Conservation (phyloP, 1,140 invertebrate genomes). For the Atopsyche davidsoni region DNA sequence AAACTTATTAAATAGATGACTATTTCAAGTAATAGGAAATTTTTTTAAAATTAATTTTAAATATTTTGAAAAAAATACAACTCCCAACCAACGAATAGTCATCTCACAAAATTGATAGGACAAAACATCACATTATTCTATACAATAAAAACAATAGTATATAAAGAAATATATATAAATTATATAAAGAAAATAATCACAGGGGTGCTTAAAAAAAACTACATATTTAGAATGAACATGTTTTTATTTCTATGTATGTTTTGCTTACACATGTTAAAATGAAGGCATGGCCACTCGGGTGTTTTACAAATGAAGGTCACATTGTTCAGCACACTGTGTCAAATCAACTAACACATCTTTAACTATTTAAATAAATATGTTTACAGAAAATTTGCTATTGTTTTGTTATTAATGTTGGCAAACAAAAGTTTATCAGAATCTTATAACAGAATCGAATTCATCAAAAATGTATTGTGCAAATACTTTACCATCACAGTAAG, state of each 20-base stretch:
- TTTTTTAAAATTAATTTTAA: too few relatives aligned
- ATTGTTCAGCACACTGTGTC: slow-evolving; percentile 15
- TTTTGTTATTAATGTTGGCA: neutral
- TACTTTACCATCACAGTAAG: neutral
- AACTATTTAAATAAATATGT: slow-evolving; percentile 13
- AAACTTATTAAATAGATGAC: too few relatives aligned
- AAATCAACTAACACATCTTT: slow-evolving; percentile 16
- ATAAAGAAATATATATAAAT: too few relatives aligned
- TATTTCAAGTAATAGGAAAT: too few relatives aligned
- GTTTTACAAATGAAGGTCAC: slow-evolving; percentile 1
- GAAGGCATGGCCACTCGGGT: slow-evolving; percentile 22
- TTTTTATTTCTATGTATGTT: slow-evolving; percentile 24
- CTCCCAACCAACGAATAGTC: too few relatives aligned
- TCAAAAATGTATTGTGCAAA: slow-evolving; percentile 7
- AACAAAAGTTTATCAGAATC: neutral
- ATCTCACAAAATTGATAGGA: too few relatives aligned
- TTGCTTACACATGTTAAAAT: slow-evolving; percentile 19
- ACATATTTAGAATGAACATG: slow-evolving; percentile 17
- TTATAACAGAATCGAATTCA: slow-evolving; percentile 7
- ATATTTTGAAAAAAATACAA: too few relatives aligned
- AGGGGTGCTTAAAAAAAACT: too few relatives aligned
- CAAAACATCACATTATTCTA: too few relatives aligned
- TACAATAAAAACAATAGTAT: too few relatives aligned
- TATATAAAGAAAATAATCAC: too few relatives aligned
- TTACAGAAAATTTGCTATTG: slow-evolving; percentile 8